These are phyloP conservation scores for Cygnus atratus DNA, from an alignment of 2,113 vertebrate species.

Conservation along the genomic window DNA sequence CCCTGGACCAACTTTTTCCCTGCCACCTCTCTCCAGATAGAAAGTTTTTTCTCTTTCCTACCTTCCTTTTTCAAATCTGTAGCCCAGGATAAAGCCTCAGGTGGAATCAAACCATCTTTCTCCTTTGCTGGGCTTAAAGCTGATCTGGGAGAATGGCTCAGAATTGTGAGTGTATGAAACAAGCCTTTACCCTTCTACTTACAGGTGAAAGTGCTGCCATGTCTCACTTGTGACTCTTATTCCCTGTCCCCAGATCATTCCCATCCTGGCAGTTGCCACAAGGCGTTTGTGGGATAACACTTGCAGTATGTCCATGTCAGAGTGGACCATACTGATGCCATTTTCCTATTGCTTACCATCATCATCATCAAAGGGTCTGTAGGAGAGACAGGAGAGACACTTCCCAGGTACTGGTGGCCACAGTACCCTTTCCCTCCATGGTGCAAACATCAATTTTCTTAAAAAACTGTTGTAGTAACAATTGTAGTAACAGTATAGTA, in stretches of 20 bases:
- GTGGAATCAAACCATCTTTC: background rate
- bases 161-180: background rate
- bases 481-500: background rate
- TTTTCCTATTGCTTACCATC: background rate
- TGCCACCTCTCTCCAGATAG: background rate
- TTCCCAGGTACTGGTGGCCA: background rate
- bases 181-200: rapidly evolving
- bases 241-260: background rate
- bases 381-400: background rate
- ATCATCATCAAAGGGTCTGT: no score
- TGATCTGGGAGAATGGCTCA: background rate
- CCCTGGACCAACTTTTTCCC: background rate
- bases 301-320: background rate
- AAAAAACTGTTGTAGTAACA: background rate
- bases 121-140: background rate
- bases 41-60: background rate
- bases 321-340: background rate
- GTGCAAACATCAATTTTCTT: background rate
- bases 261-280: background rate
- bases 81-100: background rate
- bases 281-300: background rate
- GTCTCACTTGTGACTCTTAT: background rate
- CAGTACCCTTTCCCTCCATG: background rate
- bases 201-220: background rate
- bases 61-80: background rate